A percentile compares a stretch with the other conserved stretches of the same genome.
These are phyloP conservation scores for Pygoscelis adeliae DNA, from an alignment of 2,113 vertebrate species.

Conservation along the genomic window DNA sequence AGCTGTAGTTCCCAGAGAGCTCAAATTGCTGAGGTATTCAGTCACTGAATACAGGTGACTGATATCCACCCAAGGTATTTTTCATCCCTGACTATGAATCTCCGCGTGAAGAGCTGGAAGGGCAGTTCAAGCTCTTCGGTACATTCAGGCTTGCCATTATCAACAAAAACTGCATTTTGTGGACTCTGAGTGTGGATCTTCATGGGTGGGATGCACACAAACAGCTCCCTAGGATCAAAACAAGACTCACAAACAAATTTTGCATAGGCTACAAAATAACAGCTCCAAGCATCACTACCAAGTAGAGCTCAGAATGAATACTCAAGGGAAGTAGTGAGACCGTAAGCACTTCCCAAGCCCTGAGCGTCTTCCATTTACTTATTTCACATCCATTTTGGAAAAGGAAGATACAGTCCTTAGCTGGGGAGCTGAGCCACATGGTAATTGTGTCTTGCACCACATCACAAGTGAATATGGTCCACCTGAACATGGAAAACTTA, in stretches of 20 bases:
- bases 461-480: background rate
- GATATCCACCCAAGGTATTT: background rate
- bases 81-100: background rate
- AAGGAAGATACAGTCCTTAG: background rate
- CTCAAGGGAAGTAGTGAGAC: background rate
- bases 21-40: fast-evolving
- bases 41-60: background rate
- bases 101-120: background rate
- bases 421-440: background rate
- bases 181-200: background rate
- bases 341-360: background rate
- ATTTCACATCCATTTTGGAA: background rate
- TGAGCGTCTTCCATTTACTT: background rate
- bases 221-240: background rate
- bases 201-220: background rate
- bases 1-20: background rate
- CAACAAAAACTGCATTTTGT: background rate
- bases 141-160: background rate
- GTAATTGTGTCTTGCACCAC: background rate
- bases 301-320: background rate
- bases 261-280: background rate
- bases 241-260: background rate
- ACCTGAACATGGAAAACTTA: background rate
- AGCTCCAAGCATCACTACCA: background rate
- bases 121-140: background rate